A percentile compares a stretch with the other conserved stretches of the same genome.
phyloP scores from a whole-genome alignment of 1,140 invertebrate species.

The Papilio machaon region DNA sequence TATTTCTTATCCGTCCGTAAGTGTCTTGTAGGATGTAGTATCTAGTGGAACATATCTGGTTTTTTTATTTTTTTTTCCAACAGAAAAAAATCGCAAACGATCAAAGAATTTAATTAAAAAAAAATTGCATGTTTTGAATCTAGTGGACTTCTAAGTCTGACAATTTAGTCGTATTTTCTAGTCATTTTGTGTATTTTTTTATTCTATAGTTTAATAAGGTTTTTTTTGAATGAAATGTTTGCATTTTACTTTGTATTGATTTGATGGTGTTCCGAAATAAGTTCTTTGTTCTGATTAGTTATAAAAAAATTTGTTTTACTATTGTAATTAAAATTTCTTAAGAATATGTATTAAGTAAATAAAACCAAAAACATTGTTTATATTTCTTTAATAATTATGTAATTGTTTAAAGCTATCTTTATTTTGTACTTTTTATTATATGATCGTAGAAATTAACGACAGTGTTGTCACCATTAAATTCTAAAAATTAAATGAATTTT shows the following conservation, averaged over 20 bases:
- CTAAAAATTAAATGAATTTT: no score
- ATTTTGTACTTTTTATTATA: constrained; percentile 4
- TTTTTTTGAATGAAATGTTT: no score
- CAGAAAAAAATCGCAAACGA: background rate
- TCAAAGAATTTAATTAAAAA: background rate
- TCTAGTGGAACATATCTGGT: background rate
- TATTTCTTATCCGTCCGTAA: background rate
- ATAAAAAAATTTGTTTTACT: no score
- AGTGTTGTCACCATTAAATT: background rate
- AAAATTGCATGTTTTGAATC: background rate
- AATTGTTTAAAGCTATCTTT: background rate
- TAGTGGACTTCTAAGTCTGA: background rate
- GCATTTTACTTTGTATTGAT: background rate
- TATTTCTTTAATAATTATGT: background rate
- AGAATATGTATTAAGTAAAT: background rate
- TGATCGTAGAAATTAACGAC: background rate
- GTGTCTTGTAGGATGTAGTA: background rate
- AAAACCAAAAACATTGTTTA: background rate
- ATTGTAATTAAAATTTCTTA: background rate
- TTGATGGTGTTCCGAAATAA: background rate
- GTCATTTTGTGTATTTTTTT: constrained; percentile 15
- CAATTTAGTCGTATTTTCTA: constrained; percentile 20
- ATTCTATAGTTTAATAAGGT: background rate
- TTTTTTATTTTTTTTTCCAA: background rate
- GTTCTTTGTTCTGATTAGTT: no score